These are phyloP conservation scores for Diogma glabrata DNA, from an alignment of 2,888 invertebrate genomes.

Conservation along the genomic window DNA sequence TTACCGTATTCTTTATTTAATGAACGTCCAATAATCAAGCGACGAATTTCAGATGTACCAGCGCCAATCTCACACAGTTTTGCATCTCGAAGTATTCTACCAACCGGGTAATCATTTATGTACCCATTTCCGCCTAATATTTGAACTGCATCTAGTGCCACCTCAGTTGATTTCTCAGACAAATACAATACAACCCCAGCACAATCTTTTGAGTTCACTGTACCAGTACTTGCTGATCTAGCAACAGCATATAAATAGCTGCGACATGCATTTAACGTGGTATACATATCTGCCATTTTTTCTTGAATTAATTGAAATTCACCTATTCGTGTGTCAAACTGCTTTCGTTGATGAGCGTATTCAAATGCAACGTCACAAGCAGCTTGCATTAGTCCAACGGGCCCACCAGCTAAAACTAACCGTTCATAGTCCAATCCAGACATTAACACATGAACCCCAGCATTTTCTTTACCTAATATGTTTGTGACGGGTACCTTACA, in stretches of 20 bases:
- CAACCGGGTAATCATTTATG: constrained; percentile 94
- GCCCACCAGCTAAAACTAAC: constrained; percentile 78
- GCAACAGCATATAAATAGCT: constrained; percentile 89
- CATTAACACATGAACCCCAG: constrained; percentile 94
- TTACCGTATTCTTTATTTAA: constrained; percentile 75
- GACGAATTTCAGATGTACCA: constrained; percentile 91
- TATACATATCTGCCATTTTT: constrained; percentile 38
- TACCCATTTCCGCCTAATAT: constrained; percentile 97
- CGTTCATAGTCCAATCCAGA: constrained; percentile 92
- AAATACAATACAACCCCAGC: constrained; percentile 87
- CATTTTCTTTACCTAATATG: constrained; percentile 71
- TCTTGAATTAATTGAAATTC: constrained; percentile 92
- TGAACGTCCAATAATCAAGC: constrained; percentile 81
- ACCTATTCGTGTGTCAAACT: constrained; percentile 80
- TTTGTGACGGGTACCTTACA: constrained; percentile 76
- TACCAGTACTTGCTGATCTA: constrained; percentile 64
- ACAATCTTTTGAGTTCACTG: constrained; percentile 78
- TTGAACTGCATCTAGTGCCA: constrained; percentile 88
- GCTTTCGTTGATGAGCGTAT: constrained; percentile 92
- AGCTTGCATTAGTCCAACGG: constrained; percentile 93
- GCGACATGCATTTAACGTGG: constrained; percentile 78
- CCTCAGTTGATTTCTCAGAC: constrained; percentile 82
- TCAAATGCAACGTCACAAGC: constrained; percentile 87
- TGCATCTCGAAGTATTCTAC: constrained; percentile 84
- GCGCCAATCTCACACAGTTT: constrained; percentile 98